These are phyloP conservation scores for Napeogenes sylphis DNA, from an alignment of 2,888 invertebrate genomes.

Conservation along the genomic window DNA sequence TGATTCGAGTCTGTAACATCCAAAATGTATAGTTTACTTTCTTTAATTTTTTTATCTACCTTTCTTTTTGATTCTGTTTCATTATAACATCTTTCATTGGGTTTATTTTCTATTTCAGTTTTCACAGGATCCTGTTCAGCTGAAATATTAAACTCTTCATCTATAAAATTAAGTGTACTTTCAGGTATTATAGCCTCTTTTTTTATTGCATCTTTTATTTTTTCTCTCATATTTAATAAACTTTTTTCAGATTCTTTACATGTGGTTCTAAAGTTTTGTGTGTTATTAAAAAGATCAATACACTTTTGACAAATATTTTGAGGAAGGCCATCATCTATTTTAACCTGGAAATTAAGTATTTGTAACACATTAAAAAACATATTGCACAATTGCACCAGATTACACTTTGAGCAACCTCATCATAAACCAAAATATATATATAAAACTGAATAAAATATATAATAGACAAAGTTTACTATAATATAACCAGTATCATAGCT, in stretches of 20 bases:
- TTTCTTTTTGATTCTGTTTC: not conserved
- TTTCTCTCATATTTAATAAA: conserved; percentile 30
- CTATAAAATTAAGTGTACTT: not conserved
- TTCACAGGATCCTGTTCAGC: not conserved
- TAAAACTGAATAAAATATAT: no score
- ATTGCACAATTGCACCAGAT: no score
- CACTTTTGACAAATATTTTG: conserved; percentile 48
- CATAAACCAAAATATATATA: no score
- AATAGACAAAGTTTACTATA: no score
- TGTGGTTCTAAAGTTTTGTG: conserved; percentile 43
- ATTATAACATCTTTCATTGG: not conserved
- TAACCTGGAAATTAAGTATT: conserved; percentile 36
- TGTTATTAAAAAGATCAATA: conserved; percentile 32
- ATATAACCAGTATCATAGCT: no score
- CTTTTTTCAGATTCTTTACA: conserved; percentile 40
- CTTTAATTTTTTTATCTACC: conserved; percentile 18
- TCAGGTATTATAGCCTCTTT: conserved; percentile 6
- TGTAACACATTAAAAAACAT: not conserved
- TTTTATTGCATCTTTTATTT: conserved; percentile 12
- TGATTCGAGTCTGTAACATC: conserved; percentile 15
- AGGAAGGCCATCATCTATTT: conserved; percentile 43
- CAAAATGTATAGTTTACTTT: conserved; percentile 18
- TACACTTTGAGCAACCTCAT: no score
- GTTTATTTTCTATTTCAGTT: not conserved
- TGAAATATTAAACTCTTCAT: not conserved